Evolutionary conservation across 2,797 vertebrate genomes (phyloP).

Genomic region (Pelodytes ibericus): DNA sequence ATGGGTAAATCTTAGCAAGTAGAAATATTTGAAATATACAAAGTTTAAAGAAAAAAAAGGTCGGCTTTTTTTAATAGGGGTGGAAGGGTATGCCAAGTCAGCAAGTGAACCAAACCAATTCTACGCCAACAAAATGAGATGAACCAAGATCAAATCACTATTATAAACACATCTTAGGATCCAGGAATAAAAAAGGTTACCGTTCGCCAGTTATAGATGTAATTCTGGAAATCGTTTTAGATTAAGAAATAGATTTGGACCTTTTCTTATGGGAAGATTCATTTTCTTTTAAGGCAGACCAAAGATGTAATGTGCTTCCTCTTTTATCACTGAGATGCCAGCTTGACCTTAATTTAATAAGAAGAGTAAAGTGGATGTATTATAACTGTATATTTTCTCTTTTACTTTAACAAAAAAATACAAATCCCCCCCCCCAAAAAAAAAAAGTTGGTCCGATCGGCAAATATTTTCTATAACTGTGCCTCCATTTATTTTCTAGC

Average conservation of each 20-base stretch:
- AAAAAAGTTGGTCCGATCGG: too few relatives aligned
- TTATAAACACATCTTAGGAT: constrained; percentile 20
- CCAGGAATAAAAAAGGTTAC: constrained; percentile 35
- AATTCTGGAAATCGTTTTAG: constrained; percentile 23
- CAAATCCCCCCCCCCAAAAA: too few relatives aligned
- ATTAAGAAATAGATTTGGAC: constrained; percentile 31
- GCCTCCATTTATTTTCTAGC: too few relatives aligned
- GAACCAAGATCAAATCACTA: constrained; percentile 4
- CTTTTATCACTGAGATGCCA: constrained; percentile 5
- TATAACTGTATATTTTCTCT: background rate
- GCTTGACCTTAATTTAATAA: constrained; percentile 13
- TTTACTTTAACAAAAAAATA: too few relatives aligned
- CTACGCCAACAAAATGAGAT: constrained; percentile 7
- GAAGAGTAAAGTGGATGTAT: background rate
- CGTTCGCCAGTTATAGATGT: background rate
- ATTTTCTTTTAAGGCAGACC: constrained; percentile 17
- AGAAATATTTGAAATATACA: background rate
- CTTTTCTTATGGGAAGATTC: constrained; percentile 26
- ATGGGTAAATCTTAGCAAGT: background rate
- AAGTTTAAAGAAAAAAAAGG: background rate
- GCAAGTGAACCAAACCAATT: background rate
- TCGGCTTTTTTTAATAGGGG: constrained; percentile 17
- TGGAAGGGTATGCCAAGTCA: background rate
- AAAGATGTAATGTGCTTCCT: background rate
- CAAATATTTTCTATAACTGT: too few relatives aligned